A percentile compares a stretch with the other conserved stretches of the same genome.
phyloP scores from a whole-genome alignment of 92 coral and sea anemone genomes.

The Porites rus region DNA sequence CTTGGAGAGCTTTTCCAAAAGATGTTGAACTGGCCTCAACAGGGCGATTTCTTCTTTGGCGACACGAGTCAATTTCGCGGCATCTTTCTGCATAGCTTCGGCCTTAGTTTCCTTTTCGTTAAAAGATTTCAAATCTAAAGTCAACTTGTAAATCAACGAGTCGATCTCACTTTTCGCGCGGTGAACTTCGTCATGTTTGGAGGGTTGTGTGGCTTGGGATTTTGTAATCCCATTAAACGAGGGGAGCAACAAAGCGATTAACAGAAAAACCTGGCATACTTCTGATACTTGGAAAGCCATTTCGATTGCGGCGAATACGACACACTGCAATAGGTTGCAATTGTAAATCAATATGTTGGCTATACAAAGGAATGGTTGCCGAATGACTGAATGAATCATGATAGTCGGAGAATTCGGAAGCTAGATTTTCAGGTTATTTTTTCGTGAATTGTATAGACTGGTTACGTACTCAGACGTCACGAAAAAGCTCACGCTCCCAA shows the following conservation, averaged over 20 bases:
- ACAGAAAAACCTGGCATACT: neutral
- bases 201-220: neutral
- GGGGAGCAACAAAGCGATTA: neutral
- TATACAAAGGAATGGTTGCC: too few species aligned
- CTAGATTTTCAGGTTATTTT: neutral
- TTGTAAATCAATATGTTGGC: neutral
- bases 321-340: too few species aligned
- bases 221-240: neutral
- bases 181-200: constrained; percentile 36
- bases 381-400: neutral
- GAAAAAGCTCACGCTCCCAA: neutral
- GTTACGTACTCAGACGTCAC: neutral
- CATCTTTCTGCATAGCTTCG: neutral
- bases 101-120: constrained; percentile 23
- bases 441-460: neutral
- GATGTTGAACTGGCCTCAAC: constrained; percentile 32
- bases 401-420: neutral
- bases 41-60: constrained; percentile 27
- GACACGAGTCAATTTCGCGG: neutral
- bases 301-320: neutral
- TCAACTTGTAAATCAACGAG: constrained; percentile 46
- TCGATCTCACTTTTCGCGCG: constrained; percentile 54
- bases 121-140: constrained; percentile 30
- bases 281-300: neutral
- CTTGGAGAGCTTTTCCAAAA: constrained; percentile 37